Evolutionary conservation across 2,797 vertebrate species (phyloP).

Genomic region (Hyperoplus immaculatus): DNA sequence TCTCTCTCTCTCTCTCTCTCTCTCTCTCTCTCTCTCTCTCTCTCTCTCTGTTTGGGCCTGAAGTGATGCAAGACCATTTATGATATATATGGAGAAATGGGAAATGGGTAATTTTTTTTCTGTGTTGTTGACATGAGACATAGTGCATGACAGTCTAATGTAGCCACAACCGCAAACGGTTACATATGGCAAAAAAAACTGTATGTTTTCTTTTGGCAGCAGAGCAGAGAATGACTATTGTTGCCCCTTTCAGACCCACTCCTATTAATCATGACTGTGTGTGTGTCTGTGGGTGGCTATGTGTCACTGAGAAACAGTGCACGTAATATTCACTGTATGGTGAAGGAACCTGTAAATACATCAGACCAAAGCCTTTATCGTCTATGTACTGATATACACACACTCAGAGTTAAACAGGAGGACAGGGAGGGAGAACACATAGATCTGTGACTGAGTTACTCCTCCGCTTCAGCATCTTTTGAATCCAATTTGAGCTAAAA

Average conservation of each 20-base stretch:
- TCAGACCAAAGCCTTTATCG: constrained; percentile 38
- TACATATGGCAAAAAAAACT: constrained; percentile 51
- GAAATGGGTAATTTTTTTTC: constrained; percentile 21
- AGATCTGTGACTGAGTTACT: constrained; percentile 20
- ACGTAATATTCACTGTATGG: constrained; percentile 30
- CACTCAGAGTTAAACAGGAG: constrained; percentile 25
- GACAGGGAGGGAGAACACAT: constrained; percentile 25
- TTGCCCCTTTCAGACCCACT: constrained; percentile 62
- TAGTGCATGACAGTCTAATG: constrained; percentile 51
- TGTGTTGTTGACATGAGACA: constrained; percentile 61
- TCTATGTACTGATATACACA: constrained; percentile 45
- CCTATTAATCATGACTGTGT: constrained; percentile 66
- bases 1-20: not conserved
- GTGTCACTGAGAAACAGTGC: constrained; percentile 45
- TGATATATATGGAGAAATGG: constrained; percentile 23
- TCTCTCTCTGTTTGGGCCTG: constrained; percentile 22
- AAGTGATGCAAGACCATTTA: constrained; percentile 43
- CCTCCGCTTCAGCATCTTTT: not conserved
- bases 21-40: not conserved
- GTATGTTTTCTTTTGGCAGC: constrained; percentile 67
- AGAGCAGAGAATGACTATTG: constrained; percentile 68
- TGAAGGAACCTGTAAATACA: constrained; percentile 46
- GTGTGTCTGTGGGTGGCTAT: constrained; percentile 45
- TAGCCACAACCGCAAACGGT: constrained; percentile 60
- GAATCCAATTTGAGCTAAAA: not conserved